Evolutionary conservation across 1,140 invertebrate genomes (phyloP), one percentile per base, ranked within the genome.

Genomic region (Chionoecetes opilio): DNA sequence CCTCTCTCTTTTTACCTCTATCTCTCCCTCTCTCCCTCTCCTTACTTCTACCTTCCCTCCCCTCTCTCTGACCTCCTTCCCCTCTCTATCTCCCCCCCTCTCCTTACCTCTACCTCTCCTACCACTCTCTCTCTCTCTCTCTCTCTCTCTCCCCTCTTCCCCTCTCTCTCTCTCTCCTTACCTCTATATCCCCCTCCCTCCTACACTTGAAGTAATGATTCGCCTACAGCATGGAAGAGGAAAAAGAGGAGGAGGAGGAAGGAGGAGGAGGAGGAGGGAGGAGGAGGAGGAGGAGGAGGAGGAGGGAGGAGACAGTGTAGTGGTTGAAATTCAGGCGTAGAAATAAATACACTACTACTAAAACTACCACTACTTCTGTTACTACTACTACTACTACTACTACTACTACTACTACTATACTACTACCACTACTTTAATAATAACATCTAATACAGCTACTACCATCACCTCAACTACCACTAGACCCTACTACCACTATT

Each of bases 361-460:
- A n/a, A n/a, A n/a, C n/a, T n/a, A n/a, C n/a, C n/a, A n/a, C n/a
- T n/a, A n/a, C n/a, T n/a, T 46, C 14, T 46, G n/a, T n/a, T n/a
- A 75, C 63, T 75, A 75, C 21, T 75, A 75, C 9, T 75, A 75
- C n/a, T 75, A n/a, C 63, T 75, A 75, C 63, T 75, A 75, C n/a
- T 75, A 75, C 63, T 75, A 75, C 63, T 75, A 75, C 63, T 75
- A 75, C 63, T 75, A 26, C 63, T 75, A 75, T 75, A 26, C 63
- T 75, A 75, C 63, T 75, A 75, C 63, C n/a, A 75, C 63, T n/a
- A 75, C n/a, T n/a, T n/a, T n/a, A n/a, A n/a, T n/a, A n/a, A n/a
- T n/a, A n/a, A n/a, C n/a, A n/a, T n/a, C n/a, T n/a, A n/a, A n/a
- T n/a, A n/a, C n/a, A n/a, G n/a, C 8, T 75, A 75, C 63, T n/a